These are phyloP conservation scores for Trimorus sp. DNA, from an alignment of 2,888 invertebrate genomes.

Conservation along the genomic window DNA sequence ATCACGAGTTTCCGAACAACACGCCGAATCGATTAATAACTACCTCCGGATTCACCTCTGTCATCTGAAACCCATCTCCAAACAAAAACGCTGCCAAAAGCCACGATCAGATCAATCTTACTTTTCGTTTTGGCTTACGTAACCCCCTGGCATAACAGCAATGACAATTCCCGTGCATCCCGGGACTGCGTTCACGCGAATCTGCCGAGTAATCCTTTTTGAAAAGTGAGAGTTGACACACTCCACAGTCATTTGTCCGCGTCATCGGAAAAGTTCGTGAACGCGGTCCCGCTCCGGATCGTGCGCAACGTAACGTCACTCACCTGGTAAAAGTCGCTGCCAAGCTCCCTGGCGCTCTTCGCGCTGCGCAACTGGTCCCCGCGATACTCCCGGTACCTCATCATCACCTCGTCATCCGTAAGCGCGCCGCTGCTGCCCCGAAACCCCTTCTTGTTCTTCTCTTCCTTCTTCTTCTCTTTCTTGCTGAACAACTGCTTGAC, in stretches of 20 bases:
- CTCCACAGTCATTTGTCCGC: slow-evolving; percentile 38
- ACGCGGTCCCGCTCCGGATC: slow-evolving; percentile 20
- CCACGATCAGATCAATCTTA: slow-evolving; percentile 1
- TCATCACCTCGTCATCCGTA: slow-evolving; percentile 79
- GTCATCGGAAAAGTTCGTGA: slow-evolving; percentile 44
- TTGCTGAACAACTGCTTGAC: slow-evolving; percentile 90
- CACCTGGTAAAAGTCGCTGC: slow-evolving; percentile 79
- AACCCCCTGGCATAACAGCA: not conserved
- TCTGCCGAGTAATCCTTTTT: slow-evolving; percentile 32
- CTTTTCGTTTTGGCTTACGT: not conserved
- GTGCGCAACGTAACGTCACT: slow-evolving; percentile 54
- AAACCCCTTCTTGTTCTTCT: slow-evolving; percentile 79
- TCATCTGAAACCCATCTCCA: not conserved
- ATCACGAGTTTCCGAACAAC: too few relatives aligned
- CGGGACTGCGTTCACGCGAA: slow-evolving; percentile 22
- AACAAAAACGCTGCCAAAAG: not conserved
- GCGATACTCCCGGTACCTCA: slow-evolving; percentile 79
- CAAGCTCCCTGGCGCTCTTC: slow-evolving; percentile 78
- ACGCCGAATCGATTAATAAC: too few relatives aligned
- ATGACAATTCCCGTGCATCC: not conserved
- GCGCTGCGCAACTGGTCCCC: slow-evolving; percentile 79
- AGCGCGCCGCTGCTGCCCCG: slow-evolving; percentile 76
- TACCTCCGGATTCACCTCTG: not conserved
- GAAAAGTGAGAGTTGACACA: slow-evolving; percentile 57
- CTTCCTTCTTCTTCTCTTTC: slow-evolving; percentile 86